Conservation (phyloP, 2,797 vertebrate species). For the Schizopygopsis malacanthus region DNA sequence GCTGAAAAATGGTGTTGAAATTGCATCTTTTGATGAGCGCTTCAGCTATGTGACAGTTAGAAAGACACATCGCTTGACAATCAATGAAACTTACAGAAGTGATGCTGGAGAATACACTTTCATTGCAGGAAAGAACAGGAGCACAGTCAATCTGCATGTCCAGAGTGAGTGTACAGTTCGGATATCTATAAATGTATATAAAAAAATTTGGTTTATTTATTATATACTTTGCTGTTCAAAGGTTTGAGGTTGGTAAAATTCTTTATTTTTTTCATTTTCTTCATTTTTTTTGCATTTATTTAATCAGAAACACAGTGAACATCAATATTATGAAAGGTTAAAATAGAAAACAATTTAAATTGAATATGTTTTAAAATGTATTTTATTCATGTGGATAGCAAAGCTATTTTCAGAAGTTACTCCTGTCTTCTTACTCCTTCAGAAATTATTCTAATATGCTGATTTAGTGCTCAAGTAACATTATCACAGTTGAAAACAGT, state of each 20-base stretch:
- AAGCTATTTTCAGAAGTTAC: neutral
- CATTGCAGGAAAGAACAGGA: conserved; percentile 86
- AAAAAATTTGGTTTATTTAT: neutral
- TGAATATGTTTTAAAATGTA: neutral
- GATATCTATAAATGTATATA: neutral
- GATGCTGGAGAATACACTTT: conserved; percentile 89
- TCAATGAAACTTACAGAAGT: conserved; percentile 83
- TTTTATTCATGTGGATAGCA: neutral
- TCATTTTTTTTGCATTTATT: neutral
- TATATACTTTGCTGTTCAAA: neutral
- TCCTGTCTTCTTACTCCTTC: neutral
- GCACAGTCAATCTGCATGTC: conserved; percentile 83
- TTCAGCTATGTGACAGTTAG: conserved; percentile 83
- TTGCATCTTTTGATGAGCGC: conserved; percentile 84
- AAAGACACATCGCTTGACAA: conserved; percentile 85
- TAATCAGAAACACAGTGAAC: neutral
- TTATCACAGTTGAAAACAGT: neutral
- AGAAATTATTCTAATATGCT: too few species aligned
- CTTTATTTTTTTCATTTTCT: too few species aligned
- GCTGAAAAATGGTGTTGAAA: conserved; percentile 87
- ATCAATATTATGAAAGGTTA: neutral
- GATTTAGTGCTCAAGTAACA: too few species aligned
- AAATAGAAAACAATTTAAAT: neutral
- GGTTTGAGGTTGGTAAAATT: neutral
- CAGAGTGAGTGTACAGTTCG: conserved; percentile 71